Evolutionary conservation across 1,140 invertebrate species (phyloP).

Genomic region (Cydia pomonella): DNA sequence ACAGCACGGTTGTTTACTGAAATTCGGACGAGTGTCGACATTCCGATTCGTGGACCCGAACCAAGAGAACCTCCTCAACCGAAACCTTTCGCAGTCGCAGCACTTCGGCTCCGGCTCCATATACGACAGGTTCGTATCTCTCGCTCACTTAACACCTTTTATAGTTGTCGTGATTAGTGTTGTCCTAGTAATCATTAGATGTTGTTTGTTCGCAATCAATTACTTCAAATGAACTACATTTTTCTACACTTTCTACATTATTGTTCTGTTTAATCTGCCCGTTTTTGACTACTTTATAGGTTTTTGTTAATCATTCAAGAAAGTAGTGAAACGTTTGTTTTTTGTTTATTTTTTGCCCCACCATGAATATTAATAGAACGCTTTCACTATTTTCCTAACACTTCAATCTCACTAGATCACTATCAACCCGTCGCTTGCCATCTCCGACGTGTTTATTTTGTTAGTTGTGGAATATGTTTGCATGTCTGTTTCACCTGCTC

Average conservation of each 20-base stretch:
- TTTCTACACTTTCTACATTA: slow-evolving; percentile 46
- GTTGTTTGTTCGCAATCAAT: slow-evolving; percentile 11
- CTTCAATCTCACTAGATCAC: neutral
- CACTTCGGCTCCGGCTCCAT: slow-evolving; percentile 88
- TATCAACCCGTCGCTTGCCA: slow-evolving; percentile 29
- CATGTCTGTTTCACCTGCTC: slow-evolving; percentile 76
- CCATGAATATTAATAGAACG: slow-evolving; percentile 12
- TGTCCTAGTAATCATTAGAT: slow-evolving; percentile 41
- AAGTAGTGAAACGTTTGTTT: slow-evolving; percentile 24
- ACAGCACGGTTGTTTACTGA: slow-evolving; percentile 91
- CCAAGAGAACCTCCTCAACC: slow-evolving; percentile 89
- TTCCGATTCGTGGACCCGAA: slow-evolving; percentile 96
- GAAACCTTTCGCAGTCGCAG: slow-evolving; percentile 83
- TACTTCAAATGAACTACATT: slow-evolving; percentile 25
- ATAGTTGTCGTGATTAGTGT: slow-evolving; percentile 55
- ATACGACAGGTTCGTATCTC: slow-evolving; percentile 85
- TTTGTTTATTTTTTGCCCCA: neutral
- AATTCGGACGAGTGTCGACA: slow-evolving; percentile 94
- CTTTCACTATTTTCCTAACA: slow-evolving; percentile 33
- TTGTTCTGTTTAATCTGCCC: slow-evolving; percentile 37
- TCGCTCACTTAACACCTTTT: slow-evolving; percentile 23
- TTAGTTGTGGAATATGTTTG: slow-evolving; percentile 68
- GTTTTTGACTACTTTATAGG: slow-evolving; percentile 33
- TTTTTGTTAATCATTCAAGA: slow-evolving; percentile 28
- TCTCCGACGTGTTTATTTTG: slow-evolving; percentile 54